Base-by-base conservation (phyloP, 2,113 vertebrate genomes). In the Cygnus atratus region DNA sequence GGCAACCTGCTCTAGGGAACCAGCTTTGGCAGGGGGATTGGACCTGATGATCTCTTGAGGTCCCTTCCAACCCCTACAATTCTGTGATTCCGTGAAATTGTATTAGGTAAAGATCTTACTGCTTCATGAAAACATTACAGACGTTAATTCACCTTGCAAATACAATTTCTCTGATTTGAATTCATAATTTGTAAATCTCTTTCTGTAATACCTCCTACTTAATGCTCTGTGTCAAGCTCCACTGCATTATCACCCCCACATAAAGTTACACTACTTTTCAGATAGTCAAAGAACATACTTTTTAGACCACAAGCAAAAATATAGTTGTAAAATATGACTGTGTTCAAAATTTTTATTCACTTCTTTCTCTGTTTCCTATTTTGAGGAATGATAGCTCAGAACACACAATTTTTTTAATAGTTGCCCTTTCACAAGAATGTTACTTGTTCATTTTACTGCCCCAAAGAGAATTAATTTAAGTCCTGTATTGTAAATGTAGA, bases 221-320 rank as follows among this genome's bases (percentile, higher is more conserved):
- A 62, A 66, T 6, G 15, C 6, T 82, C 58, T 0, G 0, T 21
- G 10, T 37, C 0, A 6, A 84, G 9, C 3, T 46, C 18, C 21
- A 18, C 26, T 77, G 15, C 15, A 17, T 39, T 21, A 79, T 39
- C 21, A 61, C 21, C 29, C 8, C 17, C 11, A 21, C 10, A 14
- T 25, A 31, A 77, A 46, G 3, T 44, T 68, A 7, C 10, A 59
- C 3, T 75, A 79, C 1, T 5, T 48, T 71, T 54, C 44, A 78
- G 26, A 22, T 54, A 48, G 3, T 67, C 37, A 58, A 6, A 37
- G 6, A 78, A 26, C 7, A 44, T 6, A 59, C 3, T 29, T 50
- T 85, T 88, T 31, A 88, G 63, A 68, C 9, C 4, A 44, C 8
- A 5, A 68, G 8, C n/a, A 75, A 37, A 9, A 6, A 52, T 25